Base-by-base conservation (phyloP, 2,888 invertebrate species). In the Mythimna vitellina region DNA sequence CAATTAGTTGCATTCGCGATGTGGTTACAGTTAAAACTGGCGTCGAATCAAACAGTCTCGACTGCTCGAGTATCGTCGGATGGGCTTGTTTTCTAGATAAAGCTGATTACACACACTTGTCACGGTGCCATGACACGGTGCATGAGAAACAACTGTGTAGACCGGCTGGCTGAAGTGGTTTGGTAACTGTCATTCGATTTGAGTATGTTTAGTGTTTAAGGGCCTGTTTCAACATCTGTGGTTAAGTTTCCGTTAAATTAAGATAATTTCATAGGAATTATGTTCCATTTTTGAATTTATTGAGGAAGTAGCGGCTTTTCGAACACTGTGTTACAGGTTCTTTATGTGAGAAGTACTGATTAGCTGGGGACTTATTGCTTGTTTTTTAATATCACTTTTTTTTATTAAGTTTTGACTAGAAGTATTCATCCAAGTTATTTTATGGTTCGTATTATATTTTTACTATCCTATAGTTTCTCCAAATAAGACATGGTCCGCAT, bases 1-100 rank as follows among this genome's bases (percentile, higher is more conserved):
- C 87, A 86, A 89, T 89, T 89, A 88, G 88, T 83, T 88, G 86
- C 88, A 88, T 90, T 89, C 84, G 86, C 86, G 82, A 86, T 85
- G 86, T 76, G 79, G 85, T 77, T 76, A 75, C 70, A 77, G 87
- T 87, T 84, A 85, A 88, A 89, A 89, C 86, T 87, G 81, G 87
- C 77, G 85, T 81, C 86, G 76, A 76, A 76, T 80, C 76, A 73
- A 81, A 72, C 63, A 64, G 74, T 77, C 70, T 76, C 64, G 64
- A 58, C 38, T 73, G 67, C 66, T 71, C 58, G 60, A 70, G 70
- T 75, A 70, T 71, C 69, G 65, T 72, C 63, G 62, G 72, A 79
- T 78, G 66, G 51, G 73, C 65, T 81, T 71, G 78, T 80, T 75
- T 73, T 74, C 73, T 82, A 67, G 73, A 79, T 66, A 61, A 69